These are phyloP conservation scores for Pachydiplax longipennis DNA, from an alignment of 2,888 invertebrate genomes.

Conservation along the genomic window DNA sequence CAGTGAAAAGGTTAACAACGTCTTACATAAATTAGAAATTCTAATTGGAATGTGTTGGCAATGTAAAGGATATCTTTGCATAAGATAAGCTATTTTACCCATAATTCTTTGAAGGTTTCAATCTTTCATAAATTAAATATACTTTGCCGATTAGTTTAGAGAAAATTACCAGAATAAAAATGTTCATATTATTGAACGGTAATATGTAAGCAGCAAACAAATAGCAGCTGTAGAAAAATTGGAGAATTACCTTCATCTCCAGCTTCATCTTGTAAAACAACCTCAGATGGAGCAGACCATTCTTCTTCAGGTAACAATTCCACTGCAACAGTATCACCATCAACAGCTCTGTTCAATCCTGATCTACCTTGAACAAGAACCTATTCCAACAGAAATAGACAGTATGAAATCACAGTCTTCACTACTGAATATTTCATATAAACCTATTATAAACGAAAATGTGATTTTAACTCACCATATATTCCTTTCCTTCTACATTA, in stretches of 20 bases:
- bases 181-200: no score
- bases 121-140: no score
- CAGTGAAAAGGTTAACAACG: no score
- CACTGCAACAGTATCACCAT: constrained; percentile 93
- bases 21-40: not conserved
- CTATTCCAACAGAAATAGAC: constrained; percentile 59
- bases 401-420: not conserved
- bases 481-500: constrained; percentile 79
- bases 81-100: no score
- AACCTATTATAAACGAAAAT: not conserved
- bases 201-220: not conserved
- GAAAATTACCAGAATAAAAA: no score
- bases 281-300: constrained; percentile 91
- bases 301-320: constrained; percentile 85
- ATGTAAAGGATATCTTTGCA: no score
- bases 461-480: constrained; percentile 69
- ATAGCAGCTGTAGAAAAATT: not conserved
- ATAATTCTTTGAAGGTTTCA: no score
- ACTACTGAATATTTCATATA: not conserved
- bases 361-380: constrained; percentile 84
- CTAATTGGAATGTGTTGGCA: fast-evolving
- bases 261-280: constrained; percentile 79
- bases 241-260: constrained; percentile 66
- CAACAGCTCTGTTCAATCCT: constrained; percentile 90
- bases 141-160: no score